Conservation (phyloP, 1,140 invertebrate genomes). For the Zaprionus davidi region DNA sequence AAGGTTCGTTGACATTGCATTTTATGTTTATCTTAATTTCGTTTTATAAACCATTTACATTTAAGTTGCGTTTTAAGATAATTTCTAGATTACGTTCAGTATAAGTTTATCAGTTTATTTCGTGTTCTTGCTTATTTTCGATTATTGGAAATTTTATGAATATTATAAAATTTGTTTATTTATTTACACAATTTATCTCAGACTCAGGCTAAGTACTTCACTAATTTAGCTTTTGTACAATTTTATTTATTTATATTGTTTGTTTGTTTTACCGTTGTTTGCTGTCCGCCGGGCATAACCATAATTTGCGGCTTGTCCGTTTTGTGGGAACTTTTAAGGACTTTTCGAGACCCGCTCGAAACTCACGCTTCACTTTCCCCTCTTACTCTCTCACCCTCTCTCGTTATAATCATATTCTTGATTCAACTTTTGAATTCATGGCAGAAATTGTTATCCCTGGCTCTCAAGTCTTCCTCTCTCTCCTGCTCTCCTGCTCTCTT, state of each 20-base stretch:
- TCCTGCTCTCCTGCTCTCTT: background rate
- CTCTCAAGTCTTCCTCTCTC: background rate
- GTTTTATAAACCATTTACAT: background rate
- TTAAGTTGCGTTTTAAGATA: background rate
- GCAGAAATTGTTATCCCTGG: conserved; percentile 16
- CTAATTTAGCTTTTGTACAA: conserved; percentile 1
- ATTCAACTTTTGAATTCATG: conserved; percentile 22
- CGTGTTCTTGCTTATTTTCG: background rate
- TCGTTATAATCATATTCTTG: conserved; percentile 9
- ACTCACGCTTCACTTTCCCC: background rate
- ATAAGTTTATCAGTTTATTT: no score
- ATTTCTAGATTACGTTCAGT: background rate
- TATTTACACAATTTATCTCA: background rate
- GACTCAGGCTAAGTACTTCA: background rate
- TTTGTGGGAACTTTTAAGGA: conserved; percentile 3
- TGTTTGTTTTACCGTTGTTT: background rate
- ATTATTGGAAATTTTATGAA: background rate
- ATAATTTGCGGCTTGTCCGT: conserved; percentile 15
- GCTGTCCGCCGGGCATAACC: background rate
- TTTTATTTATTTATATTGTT: conserved; percentile 14
- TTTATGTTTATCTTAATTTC: background rate
- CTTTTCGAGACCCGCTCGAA: background rate
- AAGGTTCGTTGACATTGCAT: conserved; percentile 85
- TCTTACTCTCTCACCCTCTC: background rate
- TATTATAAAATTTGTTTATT: background rate